A percentile compares a stretch with the other conserved stretches of the same genome.
phyloP scores from a whole-genome alignment of 2,888 invertebrate genomes.

The Pollenia labialis region DNA sequence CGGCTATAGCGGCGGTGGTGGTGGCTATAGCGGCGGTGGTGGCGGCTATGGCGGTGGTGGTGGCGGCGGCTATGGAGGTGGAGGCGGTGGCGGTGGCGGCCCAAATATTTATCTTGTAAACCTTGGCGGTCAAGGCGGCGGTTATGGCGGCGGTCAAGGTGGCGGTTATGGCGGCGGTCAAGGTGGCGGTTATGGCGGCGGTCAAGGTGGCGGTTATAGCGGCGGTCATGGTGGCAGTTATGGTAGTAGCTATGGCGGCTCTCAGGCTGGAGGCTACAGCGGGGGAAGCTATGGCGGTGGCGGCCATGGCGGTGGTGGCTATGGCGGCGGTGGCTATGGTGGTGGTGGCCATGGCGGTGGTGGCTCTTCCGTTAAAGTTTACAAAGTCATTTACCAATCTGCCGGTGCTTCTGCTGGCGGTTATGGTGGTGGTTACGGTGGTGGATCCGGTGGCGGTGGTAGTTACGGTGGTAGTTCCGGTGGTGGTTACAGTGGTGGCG shows the following conservation, averaged over 20 bases:
- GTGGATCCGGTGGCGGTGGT: slow-evolving; percentile 9
- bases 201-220: slow-evolving; percentile 11
- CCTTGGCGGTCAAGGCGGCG: slow-evolving; percentile 16
- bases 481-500: slow-evolving; percentile 29
- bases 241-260: slow-evolving; percentile 20
- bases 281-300: slow-evolving; percentile 14
- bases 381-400: slow-evolving; percentile 33
- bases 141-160: not conserved
- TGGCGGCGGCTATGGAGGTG: not conserved
- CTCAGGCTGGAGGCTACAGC: slow-evolving; percentile 13
- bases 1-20: not conserved
- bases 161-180: slow-evolving; percentile 16
- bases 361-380: not conserved
- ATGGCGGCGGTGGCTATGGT: slow-evolving; percentile 23
- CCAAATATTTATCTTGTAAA: too few species aligned
- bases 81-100: slow-evolving; percentile 11
- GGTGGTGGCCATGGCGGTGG: slow-evolving; percentile 27
- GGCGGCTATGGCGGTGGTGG: slow-evolving; percentile 19
- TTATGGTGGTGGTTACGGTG: slow-evolving; percentile 17
- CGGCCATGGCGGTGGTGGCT: not conserved
- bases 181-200: slow-evolving; percentile 12
- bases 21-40: not conserved
- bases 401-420: slow-evolving; percentile 17
- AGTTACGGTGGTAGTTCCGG: not conserved
- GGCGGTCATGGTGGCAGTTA: slow-evolving; percentile 5